Evolutionary conservation across 1,140 invertebrate genomes (phyloP).

Genomic region (Drosophila mauritiana): DNA sequence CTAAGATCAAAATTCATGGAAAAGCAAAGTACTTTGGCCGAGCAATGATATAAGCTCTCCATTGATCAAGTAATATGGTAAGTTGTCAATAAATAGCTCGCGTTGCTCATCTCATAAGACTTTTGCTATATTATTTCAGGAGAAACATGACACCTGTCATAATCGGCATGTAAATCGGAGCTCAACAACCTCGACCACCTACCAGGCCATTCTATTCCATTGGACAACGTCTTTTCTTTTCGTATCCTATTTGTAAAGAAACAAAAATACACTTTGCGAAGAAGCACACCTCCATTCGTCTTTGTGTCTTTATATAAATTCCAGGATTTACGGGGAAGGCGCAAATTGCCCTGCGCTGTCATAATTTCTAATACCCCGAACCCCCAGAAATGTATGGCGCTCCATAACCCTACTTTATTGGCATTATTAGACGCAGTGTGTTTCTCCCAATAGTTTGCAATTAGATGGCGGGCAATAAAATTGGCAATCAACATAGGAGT

Average conservation of each 20-base stretch:
- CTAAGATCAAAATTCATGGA: too few species aligned
- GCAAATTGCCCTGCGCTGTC: constrained; percentile 60
- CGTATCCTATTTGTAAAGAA: constrained; percentile 53
- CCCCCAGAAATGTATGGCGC: constrained; percentile 13
- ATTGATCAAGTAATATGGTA: too few species aligned
- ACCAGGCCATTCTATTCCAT: too few species aligned
- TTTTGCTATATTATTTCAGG: too few species aligned
- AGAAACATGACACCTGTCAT: too few species aligned
- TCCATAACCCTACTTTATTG: constrained; percentile 75
- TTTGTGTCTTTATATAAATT: constrained; percentile 61
- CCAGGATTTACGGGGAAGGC: constrained; percentile 56
- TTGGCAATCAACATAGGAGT: constrained; percentile 73
- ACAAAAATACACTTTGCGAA: constrained; percentile 16
- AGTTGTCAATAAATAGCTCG: too few species aligned
- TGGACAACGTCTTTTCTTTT: constrained; percentile 26
- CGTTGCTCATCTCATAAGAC: too few species aligned
- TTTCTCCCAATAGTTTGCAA: constrained; percentile 73
- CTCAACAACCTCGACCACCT: too few species aligned
- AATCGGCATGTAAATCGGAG: too few species aligned
- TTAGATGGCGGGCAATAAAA: constrained; percentile 65
- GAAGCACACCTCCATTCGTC: constrained; percentile 1
- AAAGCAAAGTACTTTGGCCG: too few species aligned
- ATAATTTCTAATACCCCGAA: constrained; percentile 74
- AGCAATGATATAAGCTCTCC: too few species aligned
- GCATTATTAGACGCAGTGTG: constrained; percentile 27